Base-by-base conservation (phyloP, 1,140 invertebrate genomes). In the Anoplolepis gracilipes region DNA sequence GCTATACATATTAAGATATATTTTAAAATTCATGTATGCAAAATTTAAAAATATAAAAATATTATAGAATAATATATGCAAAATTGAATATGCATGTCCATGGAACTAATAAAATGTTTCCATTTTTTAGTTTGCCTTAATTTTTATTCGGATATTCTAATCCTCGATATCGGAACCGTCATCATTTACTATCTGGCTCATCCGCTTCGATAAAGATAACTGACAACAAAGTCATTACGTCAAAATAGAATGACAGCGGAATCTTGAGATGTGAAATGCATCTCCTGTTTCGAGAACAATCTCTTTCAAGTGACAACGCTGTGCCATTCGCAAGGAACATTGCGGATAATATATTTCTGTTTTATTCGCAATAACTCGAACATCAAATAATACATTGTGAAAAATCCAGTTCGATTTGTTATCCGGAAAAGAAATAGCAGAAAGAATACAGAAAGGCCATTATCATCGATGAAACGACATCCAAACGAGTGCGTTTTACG, bases 331-430 rank as follows among this genome's bases (percentile, higher is more conserved):
- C 36, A n/a, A 33, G 36, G 39, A 59, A 73, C n/a, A 61, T 55
- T 55, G 78, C 13, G 36, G 36, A 82, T 81, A 81, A 81, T 73
- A 82, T 82, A 82, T 73, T 61, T 46, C 39, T 36, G 36, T 4
- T 73, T 73, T 73, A 82, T 73, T 59, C 78, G 36, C 78, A 73
- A 82, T 73, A 72, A 81, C 65, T 70, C 39, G 55, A 4, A 55
- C 65, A 39, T 82, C 19, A 53, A 82, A 82, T 73, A 82, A 49
- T 81, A 72, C 78, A 53, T 73, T n/a, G 67, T 28, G 36, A 82
- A 46, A 73, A 73, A 73, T 82, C 22, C 28, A 8, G 16, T 82
- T 82, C 78, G 36, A 82, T 82, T 73, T 82, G 36, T 81, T 53
- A 82, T 82, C 39, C n/a, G 55, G 30, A 36, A 28, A 11, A 77